These are phyloP conservation scores for Atherix ibis DNA, from an alignment of 2,888 invertebrate genomes.

Conservation along the genomic window DNA sequence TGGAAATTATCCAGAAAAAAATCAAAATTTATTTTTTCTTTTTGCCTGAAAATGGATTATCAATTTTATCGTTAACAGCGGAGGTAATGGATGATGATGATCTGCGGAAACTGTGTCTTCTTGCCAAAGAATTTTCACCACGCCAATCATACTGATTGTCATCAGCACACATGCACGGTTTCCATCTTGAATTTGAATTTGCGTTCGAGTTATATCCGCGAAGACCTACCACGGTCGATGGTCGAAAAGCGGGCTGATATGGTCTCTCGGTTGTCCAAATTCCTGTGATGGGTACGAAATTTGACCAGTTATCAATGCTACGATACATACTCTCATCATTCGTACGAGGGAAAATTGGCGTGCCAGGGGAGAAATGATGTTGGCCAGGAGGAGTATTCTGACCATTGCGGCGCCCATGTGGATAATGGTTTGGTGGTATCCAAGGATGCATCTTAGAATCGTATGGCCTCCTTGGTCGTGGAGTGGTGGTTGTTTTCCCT, in stretches of 20 bases:
- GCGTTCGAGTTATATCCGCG: too few relatives aligned
- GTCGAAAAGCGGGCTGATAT: too few relatives aligned
- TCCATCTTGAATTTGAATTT: too few relatives aligned
- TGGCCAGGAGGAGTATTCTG: constrained; percentile 12
- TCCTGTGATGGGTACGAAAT: constrained; percentile 23
- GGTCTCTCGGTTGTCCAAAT: constrained; percentile 27
- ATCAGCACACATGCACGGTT: constrained; percentile 10
- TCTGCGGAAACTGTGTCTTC: too few relatives aligned
- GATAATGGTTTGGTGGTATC: constrained; percentile 18
- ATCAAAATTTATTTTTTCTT: too few relatives aligned
- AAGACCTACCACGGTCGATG: too few relatives aligned
- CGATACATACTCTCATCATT: constrained; percentile 20
- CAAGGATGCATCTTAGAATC: constrained; percentile 24
- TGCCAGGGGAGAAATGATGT: constrained; percentile 19
- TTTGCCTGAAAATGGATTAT: too few relatives aligned
- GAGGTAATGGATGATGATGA: too few relatives aligned
- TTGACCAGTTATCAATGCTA: constrained; percentile 25
- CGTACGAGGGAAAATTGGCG: constrained; percentile 19
- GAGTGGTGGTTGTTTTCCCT: constrained; percentile 19
- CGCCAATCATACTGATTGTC: too few relatives aligned
- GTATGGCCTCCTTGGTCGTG: constrained; percentile 19
- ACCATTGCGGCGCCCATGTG: background rate
- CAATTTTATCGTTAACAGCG: too few relatives aligned
- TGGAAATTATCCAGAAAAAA: too few relatives aligned
- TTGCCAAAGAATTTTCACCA: too few relatives aligned